phyloP scores from a whole-genome alignment of 2,113 vertebrate species.

The Glaucomys volans region DNA sequence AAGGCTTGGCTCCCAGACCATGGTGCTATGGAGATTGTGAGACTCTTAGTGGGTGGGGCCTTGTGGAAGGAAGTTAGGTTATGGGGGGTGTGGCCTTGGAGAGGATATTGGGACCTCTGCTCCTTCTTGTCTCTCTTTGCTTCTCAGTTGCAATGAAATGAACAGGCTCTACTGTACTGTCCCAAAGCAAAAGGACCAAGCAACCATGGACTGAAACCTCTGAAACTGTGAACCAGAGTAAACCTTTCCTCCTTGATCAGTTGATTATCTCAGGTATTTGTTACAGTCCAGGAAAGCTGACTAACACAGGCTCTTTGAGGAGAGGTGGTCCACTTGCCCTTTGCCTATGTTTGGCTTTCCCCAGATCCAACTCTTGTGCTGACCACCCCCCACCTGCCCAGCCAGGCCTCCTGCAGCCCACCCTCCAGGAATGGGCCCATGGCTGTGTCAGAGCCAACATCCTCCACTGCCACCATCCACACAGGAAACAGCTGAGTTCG shows the following conservation, averaged over 20 bases:
- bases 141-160: not conserved
- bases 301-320: not conserved
- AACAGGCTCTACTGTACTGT: not conserved
- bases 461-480: too few relatives aligned
- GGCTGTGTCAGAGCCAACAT: not conserved
- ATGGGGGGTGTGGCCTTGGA: not conserved
- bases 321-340: accelerated
- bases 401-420: not conserved
- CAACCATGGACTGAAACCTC: not conserved
- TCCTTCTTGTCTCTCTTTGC: not conserved
- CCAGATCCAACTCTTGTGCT: not conserved
- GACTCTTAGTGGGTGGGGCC: not conserved
- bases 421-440: not conserved
- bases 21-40: not conserved
- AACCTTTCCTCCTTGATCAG: not conserved
- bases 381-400: not conserved
- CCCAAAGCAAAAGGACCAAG: not conserved
- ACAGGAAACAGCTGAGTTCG: not conserved
- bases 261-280: not conserved
- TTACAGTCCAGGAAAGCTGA: not conserved
- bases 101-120: not conserved
- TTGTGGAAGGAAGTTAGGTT: not conserved
- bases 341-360: not conserved
- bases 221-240: not conserved
- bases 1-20: not conserved